A percentile compares a stretch with the other conserved stretches of the same genome.
Conservation (phyloP, 1,140 invertebrate genomes). For the Solenopsis fugax region DNA sequence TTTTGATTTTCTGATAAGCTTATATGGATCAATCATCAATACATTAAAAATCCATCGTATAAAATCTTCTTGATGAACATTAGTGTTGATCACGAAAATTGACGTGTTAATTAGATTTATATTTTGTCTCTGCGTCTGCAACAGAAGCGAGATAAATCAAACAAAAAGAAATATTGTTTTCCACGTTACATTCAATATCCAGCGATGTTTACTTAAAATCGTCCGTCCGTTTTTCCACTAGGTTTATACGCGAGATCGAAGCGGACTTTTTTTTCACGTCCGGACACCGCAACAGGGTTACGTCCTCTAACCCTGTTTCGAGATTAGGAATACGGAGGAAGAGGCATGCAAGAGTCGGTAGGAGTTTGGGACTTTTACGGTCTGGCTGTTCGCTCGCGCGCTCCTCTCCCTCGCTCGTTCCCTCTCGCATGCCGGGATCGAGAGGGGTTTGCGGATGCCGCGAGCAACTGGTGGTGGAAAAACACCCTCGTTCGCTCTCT, state of each 20-base stretch:
- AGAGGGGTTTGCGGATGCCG: conserved; percentile 83
- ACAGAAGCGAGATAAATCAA: not conserved
- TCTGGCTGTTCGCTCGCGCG: conserved; percentile 73
- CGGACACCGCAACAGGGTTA: conserved; percentile 47
- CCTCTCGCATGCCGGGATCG: conserved; percentile 68
- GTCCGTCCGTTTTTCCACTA: not conserved
- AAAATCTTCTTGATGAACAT: not conserved
- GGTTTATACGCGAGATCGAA: conserved; percentile 39
- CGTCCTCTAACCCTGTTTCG: conserved; percentile 52
- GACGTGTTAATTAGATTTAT: conserved; percentile 29
- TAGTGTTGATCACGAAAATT: not conserved
- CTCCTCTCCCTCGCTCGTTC: conserved; percentile 44
- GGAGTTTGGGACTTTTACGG: conserved; percentile 84
- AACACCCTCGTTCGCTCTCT: conserved; percentile 84
- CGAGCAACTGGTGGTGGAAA: conserved; percentile 87
- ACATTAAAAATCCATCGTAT: not conserved
- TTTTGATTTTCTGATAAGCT: not conserved
- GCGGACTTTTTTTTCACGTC: conserved; percentile 32
- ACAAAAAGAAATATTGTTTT: conserved; percentile 40
- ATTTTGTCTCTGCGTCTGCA: conserved; percentile 7
- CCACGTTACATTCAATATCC: conserved; percentile 32
- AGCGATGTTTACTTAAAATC: conserved; percentile 37
- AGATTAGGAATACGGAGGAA: conserved; percentile 64
- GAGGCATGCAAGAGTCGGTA: conserved; percentile 63
- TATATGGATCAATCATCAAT: not conserved